Conservation (phyloP, 1,140 invertebrate genomes). For the Hycleus cichorii region DNA sequence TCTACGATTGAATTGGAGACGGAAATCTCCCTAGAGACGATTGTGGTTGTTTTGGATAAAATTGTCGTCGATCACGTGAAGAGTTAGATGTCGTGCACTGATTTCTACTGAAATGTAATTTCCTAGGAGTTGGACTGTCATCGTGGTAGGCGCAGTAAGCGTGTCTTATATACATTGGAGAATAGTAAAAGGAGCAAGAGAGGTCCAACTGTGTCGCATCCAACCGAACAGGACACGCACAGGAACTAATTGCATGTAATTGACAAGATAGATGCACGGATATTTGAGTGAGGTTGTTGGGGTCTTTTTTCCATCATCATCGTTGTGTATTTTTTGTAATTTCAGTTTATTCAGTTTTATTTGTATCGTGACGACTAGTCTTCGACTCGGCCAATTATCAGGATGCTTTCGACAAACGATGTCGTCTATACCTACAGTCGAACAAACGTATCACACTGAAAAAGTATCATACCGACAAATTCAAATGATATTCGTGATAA, state of each 20-base stretch:
- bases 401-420: too few relatives aligned
- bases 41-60: not conserved
- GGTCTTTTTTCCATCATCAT: too few relatives aligned
- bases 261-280: slow-evolving; percentile 27
- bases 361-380: too few relatives aligned
- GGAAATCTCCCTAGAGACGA: too few relatives aligned
- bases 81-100: slow-evolving; percentile 4
- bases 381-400: too few relatives aligned
- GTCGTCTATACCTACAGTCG: too few relatives aligned
- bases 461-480: too few relatives aligned
- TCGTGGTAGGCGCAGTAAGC: not conserved
- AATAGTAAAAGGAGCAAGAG: not conserved
- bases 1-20: too few relatives aligned
- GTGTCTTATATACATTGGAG: not conserved
- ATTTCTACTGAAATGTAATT: slow-evolving; percentile 7
- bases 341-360: too few relatives aligned
- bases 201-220: not conserved
- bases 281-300: not conserved
- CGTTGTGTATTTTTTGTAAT: too few relatives aligned
- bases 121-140: slow-evolving; percentile 2
- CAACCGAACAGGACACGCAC: slow-evolving; percentile 4
- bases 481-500: too few relatives aligned
- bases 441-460: too few relatives aligned
- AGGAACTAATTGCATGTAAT: slow-evolving; percentile 27
- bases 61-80: slow-evolving; percentile 10